Evolutionary conservation across 2,797 vertebrate species (phyloP), one percentile per base, ranked within the genome.

Genomic region (Xiphorhynchus erythropygius): DNA sequence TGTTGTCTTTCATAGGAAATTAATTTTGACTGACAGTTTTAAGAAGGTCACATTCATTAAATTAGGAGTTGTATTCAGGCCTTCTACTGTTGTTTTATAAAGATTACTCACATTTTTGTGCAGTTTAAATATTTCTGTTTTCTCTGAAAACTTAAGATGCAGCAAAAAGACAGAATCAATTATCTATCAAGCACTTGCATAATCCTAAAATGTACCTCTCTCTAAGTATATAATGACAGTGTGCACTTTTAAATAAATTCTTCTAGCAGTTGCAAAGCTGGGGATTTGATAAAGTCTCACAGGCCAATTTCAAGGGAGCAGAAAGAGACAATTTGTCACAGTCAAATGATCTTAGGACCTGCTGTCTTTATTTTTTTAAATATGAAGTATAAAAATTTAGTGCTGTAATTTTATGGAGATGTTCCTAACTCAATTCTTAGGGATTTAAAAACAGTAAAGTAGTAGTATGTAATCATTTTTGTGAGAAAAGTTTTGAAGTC

Each of bases 301-400:
- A 62, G 90, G 77, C 91, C 95, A 86, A 93, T 95, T 96, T 94
- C 80, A 79, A 92, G 84, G 55, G 83, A 95, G 87, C 65, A 86
- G 89, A 82, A 92, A 91, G 87, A 91, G 65, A 76, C 85, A 93
- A 91, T 97, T 96, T 95, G 89, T 96, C 85, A 96, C 83, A 94
- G 95, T 90, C 79, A 94, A 86, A 47, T 95, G 92, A 95, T 96
- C 84, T 93, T 89, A 95, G 37, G 92, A 94, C 94, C 76, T 74
- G 67, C 94, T 93, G 91, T 89, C 79, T 92, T 86, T 88, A 70
- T 59, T 84, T 91, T 82, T 63, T 80, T n/a, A 33, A 85, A 63
- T 82, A 65, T 21, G 22, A 96, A 87, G 37, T 90, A 91, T 92
- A 88, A 94, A 85, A 93, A 71, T 91, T 59, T 87, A 89, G 84